These are phyloP conservation scores for Drosophila kanekoi DNA, from an alignment of 2,888 invertebrate genomes.

Conservation along the genomic window DNA sequence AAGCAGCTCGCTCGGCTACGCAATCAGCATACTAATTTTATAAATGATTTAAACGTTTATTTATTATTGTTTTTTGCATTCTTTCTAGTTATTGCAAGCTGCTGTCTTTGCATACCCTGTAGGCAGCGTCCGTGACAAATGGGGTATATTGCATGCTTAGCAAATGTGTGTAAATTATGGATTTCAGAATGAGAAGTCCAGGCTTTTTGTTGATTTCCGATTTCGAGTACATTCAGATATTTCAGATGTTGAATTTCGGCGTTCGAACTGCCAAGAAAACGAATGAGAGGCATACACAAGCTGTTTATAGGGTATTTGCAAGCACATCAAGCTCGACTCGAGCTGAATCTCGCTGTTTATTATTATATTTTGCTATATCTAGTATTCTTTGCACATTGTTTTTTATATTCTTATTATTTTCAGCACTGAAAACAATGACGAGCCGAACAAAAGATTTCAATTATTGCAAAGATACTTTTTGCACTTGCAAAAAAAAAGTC, in stretches of 20 bases:
- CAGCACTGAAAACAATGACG: conserved; percentile 10
- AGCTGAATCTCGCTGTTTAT: neutral
- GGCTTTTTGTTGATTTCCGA: no score
- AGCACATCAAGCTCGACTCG: neutral
- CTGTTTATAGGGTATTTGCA: conserved; percentile 1
- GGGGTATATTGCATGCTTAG: neutral
- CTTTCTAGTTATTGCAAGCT: neutral
- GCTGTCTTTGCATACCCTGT: neutral
- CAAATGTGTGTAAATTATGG: neutral
- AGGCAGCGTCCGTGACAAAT: neutral
- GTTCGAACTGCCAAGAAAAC: no score
- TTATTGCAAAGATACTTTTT: conserved; percentile 42
- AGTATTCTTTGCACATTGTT: neutral
- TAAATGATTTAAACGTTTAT: conserved; percentile 24
- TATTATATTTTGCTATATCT: conserved; percentile 5
- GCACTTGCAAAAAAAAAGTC: conserved; percentile 19
- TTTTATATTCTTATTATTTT: conserved; percentile 11
- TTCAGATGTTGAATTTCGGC: no score
- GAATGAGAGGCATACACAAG: neutral
- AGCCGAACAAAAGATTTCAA: conserved; percentile 55
- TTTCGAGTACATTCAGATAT: no score
- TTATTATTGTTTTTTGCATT: neutral
- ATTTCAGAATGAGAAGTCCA: no score
- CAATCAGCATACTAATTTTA: conserved; percentile 28
- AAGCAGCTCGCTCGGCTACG: neutral